Base-by-base conservation (phyloP, 2,888 invertebrate genomes). In the Netelia melanura region DNA sequence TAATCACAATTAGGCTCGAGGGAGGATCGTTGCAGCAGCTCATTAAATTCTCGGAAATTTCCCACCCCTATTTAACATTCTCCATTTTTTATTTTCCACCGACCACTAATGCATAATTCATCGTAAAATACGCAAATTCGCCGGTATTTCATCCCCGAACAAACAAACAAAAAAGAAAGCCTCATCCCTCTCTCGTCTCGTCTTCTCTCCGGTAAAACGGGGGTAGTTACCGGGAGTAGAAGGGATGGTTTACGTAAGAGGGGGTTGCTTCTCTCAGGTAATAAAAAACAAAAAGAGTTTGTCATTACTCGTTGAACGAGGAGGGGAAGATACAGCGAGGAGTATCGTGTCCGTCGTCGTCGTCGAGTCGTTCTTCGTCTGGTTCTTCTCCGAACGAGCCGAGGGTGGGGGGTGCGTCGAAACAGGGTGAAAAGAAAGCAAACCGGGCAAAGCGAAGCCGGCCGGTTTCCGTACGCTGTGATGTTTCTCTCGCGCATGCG, bases 211-310 rank as follows among this genome's bases (percentile, higher is more conserved):
- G 14, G 17, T 72, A 83, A 62, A 83, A 81, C 61, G 44, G 38
- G 76, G 54, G 61, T 61, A 72, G 77, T 77, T 72, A 74, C 17
- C 52, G 38, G 43, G 70, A 62, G 44, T 23, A 17, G n/a, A 72
- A 71, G 8, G 70, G 58, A 58, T 30, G 30, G 30, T 30, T 6
- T 5, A 38, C 5, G 21, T 68, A 64, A 9, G 43, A 38, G 54
- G 43, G 54, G 14, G 48, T 77, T 61, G 21, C 58, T 74, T 87
- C 87, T 38, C 38, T 38, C 38, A 38, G 38, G 38, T 38, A 38
- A 38, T 38, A 38, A 88, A 88, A 91, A 90, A 89, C 89, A 90
- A 89, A 91, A 91, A 91, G 91, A 92, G 91, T 91, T 92, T 91
- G 89, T 88, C 90, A 90, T 92, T 90, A 91, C 90, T 91, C 88